Conservation (phyloP, 2,113 vertebrate genomes). For the Ameiurus melas region DNA sequence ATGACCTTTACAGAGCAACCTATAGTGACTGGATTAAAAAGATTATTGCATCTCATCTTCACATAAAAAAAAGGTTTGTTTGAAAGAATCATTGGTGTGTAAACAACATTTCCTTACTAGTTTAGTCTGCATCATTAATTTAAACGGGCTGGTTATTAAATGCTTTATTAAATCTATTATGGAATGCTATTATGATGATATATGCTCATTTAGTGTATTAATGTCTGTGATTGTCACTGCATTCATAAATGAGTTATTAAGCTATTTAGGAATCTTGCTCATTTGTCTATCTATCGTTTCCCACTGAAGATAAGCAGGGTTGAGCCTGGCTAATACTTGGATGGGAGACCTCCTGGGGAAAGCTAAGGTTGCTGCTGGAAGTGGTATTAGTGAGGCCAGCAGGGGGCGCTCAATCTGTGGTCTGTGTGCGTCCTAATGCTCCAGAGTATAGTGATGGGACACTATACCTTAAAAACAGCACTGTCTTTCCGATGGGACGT, state of each 20-base stretch:
- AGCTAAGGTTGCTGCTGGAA: no score
- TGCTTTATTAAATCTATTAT: background rate
- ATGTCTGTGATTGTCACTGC: background rate
- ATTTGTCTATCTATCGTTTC: no score
- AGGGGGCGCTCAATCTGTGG: no score
- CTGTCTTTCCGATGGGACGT: no score
- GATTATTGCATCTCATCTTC: background rate
- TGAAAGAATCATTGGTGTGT: background rate
- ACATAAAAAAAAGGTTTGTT: background rate
- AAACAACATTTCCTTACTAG: background rate
- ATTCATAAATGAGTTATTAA: background rate
- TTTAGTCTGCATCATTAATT: background rate
- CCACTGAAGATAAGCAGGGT: no score
- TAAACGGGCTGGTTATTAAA: background rate
- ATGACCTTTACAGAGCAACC: background rate
- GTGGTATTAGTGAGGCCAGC: no score
- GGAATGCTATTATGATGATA: background rate
- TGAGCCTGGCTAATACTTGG: no score
- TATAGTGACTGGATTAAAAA: background rate
- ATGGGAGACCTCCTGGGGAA: no score
- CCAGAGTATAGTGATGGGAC: no score
- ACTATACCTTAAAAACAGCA: no score
- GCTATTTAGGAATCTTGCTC: background rate
- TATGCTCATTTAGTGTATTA: background rate
- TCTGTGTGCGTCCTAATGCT: no score